phyloP scores from a whole-genome alignment of 1,140 invertebrate species.

The Heliconius hermathena region DNA sequence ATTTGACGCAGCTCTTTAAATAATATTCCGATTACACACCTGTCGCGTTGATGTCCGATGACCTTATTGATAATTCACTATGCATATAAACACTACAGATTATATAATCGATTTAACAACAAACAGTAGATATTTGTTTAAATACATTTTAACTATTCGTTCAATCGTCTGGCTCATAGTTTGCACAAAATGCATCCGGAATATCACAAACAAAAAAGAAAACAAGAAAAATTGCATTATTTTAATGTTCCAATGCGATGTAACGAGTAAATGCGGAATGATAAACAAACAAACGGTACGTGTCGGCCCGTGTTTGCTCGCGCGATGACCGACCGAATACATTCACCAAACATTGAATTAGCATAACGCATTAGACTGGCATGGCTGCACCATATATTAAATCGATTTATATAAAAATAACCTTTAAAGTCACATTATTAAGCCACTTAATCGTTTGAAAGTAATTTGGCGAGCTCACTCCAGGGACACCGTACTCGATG shows the following conservation, averaged over 20 bases:
- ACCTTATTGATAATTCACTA: no score
- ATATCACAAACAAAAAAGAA: background rate
- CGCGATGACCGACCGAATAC: constrained; percentile 50
- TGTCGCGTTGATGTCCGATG: no score
- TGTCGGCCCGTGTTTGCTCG: constrained; percentile 40
- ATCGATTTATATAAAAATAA: constrained; percentile 29
- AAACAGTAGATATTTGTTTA: no score
- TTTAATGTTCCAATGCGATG: background rate
- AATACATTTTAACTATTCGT: no score
- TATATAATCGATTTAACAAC: no score
- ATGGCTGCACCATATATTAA: constrained; percentile 33
- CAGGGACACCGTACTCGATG: constrained; percentile 2
- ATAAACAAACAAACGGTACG: constrained; percentile 43
- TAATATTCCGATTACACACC: no score
- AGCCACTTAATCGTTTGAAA: background rate
- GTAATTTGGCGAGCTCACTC: background rate
- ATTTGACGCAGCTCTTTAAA: no score
- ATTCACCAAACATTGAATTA: constrained; percentile 62
- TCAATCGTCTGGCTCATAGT: background rate
- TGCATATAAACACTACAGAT: no score
- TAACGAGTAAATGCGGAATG: constrained; percentile 26
- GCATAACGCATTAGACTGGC: constrained; percentile 49
- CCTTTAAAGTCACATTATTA: background rate
- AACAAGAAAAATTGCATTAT: background rate
- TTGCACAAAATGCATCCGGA: background rate